A percentile compares a stretch with the other conserved stretches of the same genome.
phyloP scores from a whole-genome alignment of 1,140 invertebrate genomes.

The Drosophila busckii region DNA sequence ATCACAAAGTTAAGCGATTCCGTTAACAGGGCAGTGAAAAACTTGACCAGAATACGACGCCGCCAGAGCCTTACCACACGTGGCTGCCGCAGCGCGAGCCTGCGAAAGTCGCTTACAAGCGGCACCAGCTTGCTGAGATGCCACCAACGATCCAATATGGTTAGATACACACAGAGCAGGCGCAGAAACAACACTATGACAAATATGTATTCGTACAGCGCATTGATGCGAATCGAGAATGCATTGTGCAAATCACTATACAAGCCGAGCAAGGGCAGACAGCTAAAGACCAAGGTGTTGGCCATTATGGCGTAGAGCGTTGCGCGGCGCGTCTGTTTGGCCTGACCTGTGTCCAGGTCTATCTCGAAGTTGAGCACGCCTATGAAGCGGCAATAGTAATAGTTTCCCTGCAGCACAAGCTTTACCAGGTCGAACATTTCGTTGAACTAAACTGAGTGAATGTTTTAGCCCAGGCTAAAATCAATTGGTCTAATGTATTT shows the following conservation, averaged over 20 bases:
- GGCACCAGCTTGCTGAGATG: too few species aligned
- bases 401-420: neutral
- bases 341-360: neutral
- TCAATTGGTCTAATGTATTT: too few species aligned
- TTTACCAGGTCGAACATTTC: constrained; percentile 6
- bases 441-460: neutral
- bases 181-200: too few species aligned
- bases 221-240: neutral
- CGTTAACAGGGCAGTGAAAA: too few species aligned
- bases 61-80: too few species aligned
- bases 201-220: constrained; percentile 37
- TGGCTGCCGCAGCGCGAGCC: too few species aligned
- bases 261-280: neutral
- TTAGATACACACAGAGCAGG: too few species aligned
- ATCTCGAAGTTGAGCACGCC: constrained; percentile 27
- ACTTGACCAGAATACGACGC: too few species aligned
- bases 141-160: too few species aligned
- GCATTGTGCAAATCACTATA: neutral
- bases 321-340: neutral
- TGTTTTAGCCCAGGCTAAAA: too few species aligned
- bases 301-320: neutral
- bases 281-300: neutral
- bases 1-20: too few species aligned
- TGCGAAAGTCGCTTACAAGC: too few species aligned
- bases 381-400: constrained; percentile 10